These are phyloP conservation scores for Pycnonotus jocosus DNA, from an alignment of 2,113 vertebrate genomes.

Conservation along the genomic window DNA sequence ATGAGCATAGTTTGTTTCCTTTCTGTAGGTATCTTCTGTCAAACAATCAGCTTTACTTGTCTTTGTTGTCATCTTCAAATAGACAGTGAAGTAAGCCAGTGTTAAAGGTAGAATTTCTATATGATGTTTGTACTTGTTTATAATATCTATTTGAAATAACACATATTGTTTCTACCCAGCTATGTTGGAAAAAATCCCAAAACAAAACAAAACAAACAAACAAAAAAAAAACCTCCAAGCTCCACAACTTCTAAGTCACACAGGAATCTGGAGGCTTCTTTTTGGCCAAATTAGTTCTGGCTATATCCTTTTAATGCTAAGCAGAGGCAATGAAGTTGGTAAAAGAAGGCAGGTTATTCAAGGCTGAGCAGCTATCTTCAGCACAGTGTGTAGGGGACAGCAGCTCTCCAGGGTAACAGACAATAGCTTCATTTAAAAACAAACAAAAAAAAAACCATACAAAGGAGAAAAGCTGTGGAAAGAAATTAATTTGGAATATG, in stretches of 20 bases:
- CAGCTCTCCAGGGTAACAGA: slow-evolving; percentile 12
- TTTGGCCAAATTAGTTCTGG: not conserved
- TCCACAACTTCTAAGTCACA: not conserved
- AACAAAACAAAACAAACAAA: not conserved
- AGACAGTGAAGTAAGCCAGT: not conserved
- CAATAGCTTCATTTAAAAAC: not conserved
- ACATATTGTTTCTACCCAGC: not conserved
- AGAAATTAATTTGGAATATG: slow-evolving; percentile 47
- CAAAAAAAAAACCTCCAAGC: not conserved
- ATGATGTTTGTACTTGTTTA: not conserved
- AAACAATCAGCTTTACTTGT: not conserved
- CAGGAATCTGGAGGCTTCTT: not conserved
- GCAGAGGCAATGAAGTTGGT: not conserved
- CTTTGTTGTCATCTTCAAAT: not conserved
- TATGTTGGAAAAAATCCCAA: not conserved
- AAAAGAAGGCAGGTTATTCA: not conserved
- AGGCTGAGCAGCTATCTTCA: slow-evolving; percentile 12
- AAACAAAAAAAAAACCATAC: not conserved
- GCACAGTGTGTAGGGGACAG: not conserved
- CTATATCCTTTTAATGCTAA: not conserved
- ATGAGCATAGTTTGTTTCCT: not conserved
- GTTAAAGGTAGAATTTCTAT: not conserved
- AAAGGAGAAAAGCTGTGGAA: slow-evolving; percentile 40
- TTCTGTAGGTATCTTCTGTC: not conserved
- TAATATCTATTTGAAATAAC: not conserved